Percentiles rank a stretch among this genome's conserved stretches.
Conservation (phyloP, 2,797 vertebrate genomes). For the Pygocentrus nattereri region DNA sequence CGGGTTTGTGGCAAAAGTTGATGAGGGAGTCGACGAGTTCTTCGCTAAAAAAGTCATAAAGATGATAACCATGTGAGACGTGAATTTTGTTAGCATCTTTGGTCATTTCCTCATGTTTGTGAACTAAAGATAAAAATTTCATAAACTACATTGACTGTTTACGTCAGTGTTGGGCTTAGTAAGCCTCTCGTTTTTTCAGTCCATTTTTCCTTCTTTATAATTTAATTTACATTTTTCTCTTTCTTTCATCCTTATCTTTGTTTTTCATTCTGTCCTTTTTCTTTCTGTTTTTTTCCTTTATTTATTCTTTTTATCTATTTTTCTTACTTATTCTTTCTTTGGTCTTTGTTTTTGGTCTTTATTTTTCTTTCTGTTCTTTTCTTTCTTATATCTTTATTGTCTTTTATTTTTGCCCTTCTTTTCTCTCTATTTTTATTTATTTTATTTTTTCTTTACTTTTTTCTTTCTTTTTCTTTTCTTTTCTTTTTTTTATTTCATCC, state of each 20-base stretch:
- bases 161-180: no score
- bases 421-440: no score
- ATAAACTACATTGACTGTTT: no score
- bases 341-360: no score
- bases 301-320: neutral
- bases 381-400: neutral
- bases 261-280: neutral
- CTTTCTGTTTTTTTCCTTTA: neutral
- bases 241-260: neutral
- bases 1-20: conserved; percentile 86
- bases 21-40: conserved; percentile 96
- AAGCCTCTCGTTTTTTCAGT: neutral
- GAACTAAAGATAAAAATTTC: neutral
- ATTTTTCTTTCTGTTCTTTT: no score
- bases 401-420: neutral
- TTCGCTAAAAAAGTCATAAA: conserved; percentile 92
- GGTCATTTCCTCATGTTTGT: no score
- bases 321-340: no score
- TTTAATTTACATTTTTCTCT: neutral
- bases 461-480: no score
- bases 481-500: neutral
- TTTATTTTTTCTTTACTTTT: neutral
- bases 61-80: conserved; percentile 86
- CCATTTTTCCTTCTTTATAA: neutral
- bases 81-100: neutral